A percentile compares a stretch with the other conserved stretches of the same genome.
Conservation (phyloP, 2,888 invertebrate genomes). For the Rosalia funebris region DNA sequence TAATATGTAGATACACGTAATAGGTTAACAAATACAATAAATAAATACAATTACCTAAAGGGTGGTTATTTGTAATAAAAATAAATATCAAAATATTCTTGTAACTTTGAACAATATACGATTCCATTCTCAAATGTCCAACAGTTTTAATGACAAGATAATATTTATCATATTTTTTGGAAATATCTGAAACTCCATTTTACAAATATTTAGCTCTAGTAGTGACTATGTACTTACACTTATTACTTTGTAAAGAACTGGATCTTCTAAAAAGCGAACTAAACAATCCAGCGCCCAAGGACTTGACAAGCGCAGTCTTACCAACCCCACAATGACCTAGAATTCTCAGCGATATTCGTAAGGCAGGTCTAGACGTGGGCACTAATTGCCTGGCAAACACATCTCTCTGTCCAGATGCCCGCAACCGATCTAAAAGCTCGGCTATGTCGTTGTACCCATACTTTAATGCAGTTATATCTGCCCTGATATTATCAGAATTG, state of each 20-base stretch:
- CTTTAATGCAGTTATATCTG: slow-evolving; percentile 81
- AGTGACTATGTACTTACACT: slow-evolving; percentile 57
- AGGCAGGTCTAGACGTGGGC: slow-evolving; percentile 68
- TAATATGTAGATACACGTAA: too few relatives aligned
- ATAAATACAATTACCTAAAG: too few relatives aligned
- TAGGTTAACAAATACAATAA: too few relatives aligned
- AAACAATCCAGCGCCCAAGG: slow-evolving; percentile 74
- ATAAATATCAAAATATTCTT: too few relatives aligned
- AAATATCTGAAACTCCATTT: too few relatives aligned
- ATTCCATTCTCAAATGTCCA: too few relatives aligned
- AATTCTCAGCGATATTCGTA: slow-evolving; percentile 72
- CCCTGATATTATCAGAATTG: slow-evolving; percentile 76
- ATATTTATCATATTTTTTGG: too few relatives aligned
- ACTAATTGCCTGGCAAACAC: slow-evolving; percentile 69
- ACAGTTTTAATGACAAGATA: too few relatives aligned
- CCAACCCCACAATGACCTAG: slow-evolving; percentile 79
- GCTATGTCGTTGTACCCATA: slow-evolving; percentile 77
- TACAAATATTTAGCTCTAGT: too few relatives aligned
- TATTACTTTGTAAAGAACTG: slow-evolving; percentile 64
- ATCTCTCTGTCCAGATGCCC: slow-evolving; percentile 67
- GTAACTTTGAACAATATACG: too few relatives aligned
- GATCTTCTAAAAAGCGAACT: slow-evolving; percentile 72
- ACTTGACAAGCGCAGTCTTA: slow-evolving; percentile 75
- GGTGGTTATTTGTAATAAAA: too few relatives aligned
- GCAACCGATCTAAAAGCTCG: slow-evolving; percentile 72